A percentile compares a stretch with the other conserved stretches of the same genome.
These are phyloP conservation scores for Pseudomyrmex flavicornis DNA, from an alignment of 1,140 invertebrate genomes.

Conservation along the genomic window DNA sequence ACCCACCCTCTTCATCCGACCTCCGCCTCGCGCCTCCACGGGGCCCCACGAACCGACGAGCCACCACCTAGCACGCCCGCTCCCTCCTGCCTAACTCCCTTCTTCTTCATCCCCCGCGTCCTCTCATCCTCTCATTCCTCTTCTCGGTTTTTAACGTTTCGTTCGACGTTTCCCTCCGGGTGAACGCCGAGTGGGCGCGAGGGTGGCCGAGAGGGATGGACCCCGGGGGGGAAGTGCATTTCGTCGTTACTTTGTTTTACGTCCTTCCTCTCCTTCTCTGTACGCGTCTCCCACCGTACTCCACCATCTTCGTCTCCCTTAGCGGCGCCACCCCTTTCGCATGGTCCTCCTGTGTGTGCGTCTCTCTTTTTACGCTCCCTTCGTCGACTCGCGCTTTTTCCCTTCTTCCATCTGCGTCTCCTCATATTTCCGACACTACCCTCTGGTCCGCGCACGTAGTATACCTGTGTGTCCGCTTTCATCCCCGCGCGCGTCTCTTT, in stretches of 20 bases:
- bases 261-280: constrained; percentile 72
- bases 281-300: constrained; percentile 26
- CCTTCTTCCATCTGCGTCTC: constrained; percentile 39
- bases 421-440: constrained; percentile 27
- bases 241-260: constrained; percentile 85
- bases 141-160: constrained; percentile 83
- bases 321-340: constrained; percentile 53
- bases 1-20: constrained; percentile 61
- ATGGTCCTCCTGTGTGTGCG: constrained; percentile 25
- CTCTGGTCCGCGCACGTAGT: constrained; percentile 32
- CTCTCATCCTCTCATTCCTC: constrained; percentile 75
- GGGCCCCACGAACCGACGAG: constrained; percentile 72
- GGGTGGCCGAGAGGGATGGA: constrained; percentile 56
- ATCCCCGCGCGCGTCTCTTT: constrained; percentile 1
- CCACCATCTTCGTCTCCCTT: constrained; percentile 59
- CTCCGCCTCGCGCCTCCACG: constrained; percentile 68
- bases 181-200: constrained; percentile 64
- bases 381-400: constrained; percentile 48
- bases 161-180: constrained; percentile 83
- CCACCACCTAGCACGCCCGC: constrained; percentile 67
- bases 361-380: constrained; percentile 19
- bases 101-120: constrained; percentile 7
- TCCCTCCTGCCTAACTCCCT: constrained; percentile 44
- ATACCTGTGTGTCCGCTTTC: constrained; percentile 27
- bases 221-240: constrained; percentile 80